Base-by-base conservation (phyloP, 2,113 vertebrate genomes). In the Antidorcas marsupialis region DNA sequence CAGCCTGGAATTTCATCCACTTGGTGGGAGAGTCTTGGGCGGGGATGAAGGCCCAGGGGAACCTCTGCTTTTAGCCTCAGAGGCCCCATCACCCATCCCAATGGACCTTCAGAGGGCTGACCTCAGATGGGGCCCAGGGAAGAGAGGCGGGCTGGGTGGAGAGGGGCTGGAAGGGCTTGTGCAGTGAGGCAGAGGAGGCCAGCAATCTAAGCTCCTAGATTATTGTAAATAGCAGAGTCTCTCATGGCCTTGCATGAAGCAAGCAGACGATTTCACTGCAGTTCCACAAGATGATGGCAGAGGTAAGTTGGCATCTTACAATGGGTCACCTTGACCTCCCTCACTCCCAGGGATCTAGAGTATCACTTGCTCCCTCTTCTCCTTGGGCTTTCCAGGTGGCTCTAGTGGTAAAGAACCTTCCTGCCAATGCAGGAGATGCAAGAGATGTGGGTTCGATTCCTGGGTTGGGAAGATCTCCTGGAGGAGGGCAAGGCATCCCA, bases 281-380 rank as follows among this genome's bases (percentile, higher is more conserved):
- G 1, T 57, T 89, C 23, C 84, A 23, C 50, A 47, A 16, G 6
- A 25, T 0, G 3, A 47, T 0, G 9, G 47, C 57, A 71, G 60
- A 55, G 33, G 39, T 16, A 36, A 28, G 11, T 83, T 27, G 19
- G 17, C 28, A 28, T 67, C 85, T 50, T 39, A 27, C 3, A 28
- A 5, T 0, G 5, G 7, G 28, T 1, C 16, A 4, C 23, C 43
- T 25, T 50, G 4, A 8, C 8, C 25, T 39, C 14, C 8, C 53
- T 6, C 19, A 3, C 36, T 30, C 25, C 43, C 62, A 52, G 11
- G 16, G 78, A 43, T 43, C 14, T 64, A 33, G 74, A 47, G 16
- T 19, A 27, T 27, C 39, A 23, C 27, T 30, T 0, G 2, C n/a
- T 12, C 30, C 82, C 57, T 45, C 74, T 21, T 84, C 9, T 45